A percentile compares a stretch with the other conserved stretches of the same genome.
phyloP scores from a whole-genome alignment of 2,888 invertebrate genomes.

The Gari tellinella region DNA sequence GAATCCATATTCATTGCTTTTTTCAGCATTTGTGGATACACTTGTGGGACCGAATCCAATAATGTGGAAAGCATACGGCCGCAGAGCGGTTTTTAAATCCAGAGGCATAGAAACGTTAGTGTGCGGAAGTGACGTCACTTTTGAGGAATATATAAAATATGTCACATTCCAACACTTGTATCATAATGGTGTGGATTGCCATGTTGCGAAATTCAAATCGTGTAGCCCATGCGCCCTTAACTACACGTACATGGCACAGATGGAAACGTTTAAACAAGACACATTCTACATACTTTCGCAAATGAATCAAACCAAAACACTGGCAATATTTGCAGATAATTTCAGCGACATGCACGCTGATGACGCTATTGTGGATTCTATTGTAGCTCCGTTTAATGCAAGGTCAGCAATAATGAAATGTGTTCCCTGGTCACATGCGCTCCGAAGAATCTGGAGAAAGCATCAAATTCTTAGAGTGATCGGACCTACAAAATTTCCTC shows the following conservation, averaged over 20 bases:
- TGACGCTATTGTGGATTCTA: constrained; percentile 51
- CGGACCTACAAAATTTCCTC: constrained; percentile 45
- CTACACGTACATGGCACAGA: constrained; percentile 66
- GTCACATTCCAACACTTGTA: constrained; percentile 46
- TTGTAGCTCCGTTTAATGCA: constrained; percentile 43
- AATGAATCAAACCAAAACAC: constrained; percentile 35
- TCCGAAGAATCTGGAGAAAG: constrained; percentile 54
- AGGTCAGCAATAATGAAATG: constrained; percentile 35
- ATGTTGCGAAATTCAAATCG: constrained; percentile 58
- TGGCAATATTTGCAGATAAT: constrained; percentile 9
- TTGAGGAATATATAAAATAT: constrained; percentile 64
- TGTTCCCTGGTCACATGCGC: constrained; percentile 48
- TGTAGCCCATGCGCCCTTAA: constrained; percentile 53
- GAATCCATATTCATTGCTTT: constrained; percentile 65
- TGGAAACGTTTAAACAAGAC: constrained; percentile 65
- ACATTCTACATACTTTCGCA: constrained; percentile 27
- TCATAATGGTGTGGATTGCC: constrained; percentile 47
- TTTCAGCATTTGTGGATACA: constrained; percentile 71
- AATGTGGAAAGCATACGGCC: constrained; percentile 46
- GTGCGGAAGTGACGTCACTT: constrained; percentile 65
- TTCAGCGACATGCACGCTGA: constrained; percentile 36
- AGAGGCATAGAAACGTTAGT: neutral
- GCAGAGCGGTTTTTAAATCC: too few relatives aligned
- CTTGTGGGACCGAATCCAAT: constrained; percentile 65
- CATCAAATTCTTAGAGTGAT: constrained; percentile 55